Evolutionary conservation across 2,797 vertebrate genomes (phyloP).

Genomic region (Megalops cyprinoides): DNA sequence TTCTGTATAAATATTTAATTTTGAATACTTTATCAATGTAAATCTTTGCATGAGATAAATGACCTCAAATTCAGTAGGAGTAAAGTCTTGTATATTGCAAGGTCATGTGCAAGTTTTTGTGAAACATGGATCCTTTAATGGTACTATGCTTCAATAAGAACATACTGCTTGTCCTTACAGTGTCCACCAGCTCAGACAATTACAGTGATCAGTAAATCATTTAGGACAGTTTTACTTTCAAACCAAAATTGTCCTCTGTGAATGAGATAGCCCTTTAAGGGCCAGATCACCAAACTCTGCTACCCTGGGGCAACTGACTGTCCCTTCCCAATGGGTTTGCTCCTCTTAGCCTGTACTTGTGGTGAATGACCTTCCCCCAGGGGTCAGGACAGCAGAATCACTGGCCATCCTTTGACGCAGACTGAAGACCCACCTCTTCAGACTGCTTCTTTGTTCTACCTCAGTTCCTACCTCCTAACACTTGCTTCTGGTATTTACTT

Average conservation of each 20-base stretch:
- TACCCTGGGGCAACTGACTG: too few relatives aligned
- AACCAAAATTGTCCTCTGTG: conserved; percentile 3
- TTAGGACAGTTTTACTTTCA: not conserved
- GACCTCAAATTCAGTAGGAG: not conserved
- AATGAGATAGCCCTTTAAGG: too few relatives aligned
- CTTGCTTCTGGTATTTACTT: too few relatives aligned
- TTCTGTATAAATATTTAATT: conserved; percentile 10
- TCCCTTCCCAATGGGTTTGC: too few relatives aligned
- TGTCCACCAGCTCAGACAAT: not conserved
- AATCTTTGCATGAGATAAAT: conserved; percentile 1
- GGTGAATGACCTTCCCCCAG: too few relatives aligned
- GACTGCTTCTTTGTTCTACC: too few relatives aligned
- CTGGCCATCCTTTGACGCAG: too few relatives aligned
- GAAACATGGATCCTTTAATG: not conserved
- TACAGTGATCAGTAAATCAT: not conserved
- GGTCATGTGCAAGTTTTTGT: not conserved
- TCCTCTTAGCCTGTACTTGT: too few relatives aligned
- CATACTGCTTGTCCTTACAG: not conserved
- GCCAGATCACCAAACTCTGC: too few relatives aligned
- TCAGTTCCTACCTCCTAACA: too few relatives aligned
- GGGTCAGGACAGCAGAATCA: too few relatives aligned
- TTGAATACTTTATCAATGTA: not conserved
- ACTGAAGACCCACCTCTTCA: too few relatives aligned
- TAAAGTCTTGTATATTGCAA: not conserved
- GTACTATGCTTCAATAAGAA: not conserved